Evolutionary conservation across 2,888 invertebrate genomes (phyloP).

Genomic region (Sympetrum striolatum): DNA sequence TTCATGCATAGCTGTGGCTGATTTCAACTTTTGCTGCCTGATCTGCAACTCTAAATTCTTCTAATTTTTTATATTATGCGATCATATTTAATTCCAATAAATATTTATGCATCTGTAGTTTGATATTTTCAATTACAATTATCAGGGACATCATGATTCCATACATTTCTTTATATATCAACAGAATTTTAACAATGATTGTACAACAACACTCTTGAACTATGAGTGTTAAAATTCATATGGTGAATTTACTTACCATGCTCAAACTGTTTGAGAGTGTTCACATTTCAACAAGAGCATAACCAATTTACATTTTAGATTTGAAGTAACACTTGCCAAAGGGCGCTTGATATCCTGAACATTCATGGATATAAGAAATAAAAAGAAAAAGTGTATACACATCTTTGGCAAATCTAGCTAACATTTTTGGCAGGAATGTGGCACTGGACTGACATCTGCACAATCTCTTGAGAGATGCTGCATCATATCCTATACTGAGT

Average conservation of each 20-base stretch:
- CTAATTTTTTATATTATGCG: not conserved
- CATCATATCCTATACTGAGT: not conserved
- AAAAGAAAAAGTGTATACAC: slow-evolving; percentile 30
- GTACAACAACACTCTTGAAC: slow-evolving; percentile 35
- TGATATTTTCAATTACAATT: not conserved
- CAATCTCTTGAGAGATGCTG: slow-evolving; percentile 24
- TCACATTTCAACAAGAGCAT: slow-evolving; percentile 23
- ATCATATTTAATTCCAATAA: not conserved
- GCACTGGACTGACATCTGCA: slow-evolving; percentile 40
- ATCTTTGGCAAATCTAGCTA: slow-evolving; percentile 42
- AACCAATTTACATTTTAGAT: slow-evolving; percentile 3
- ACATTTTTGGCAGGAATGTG: slow-evolving; percentile 40
- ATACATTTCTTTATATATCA: slow-evolving; percentile 31
- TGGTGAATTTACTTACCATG: not conserved
- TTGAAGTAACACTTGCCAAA: slow-evolving; percentile 17
- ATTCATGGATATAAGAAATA: slow-evolving; percentile 9
- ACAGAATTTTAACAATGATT: slow-evolving; percentile 39
- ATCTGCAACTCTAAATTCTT: slow-evolving; percentile 9
- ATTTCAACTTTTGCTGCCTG: not conserved
- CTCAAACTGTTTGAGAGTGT: slow-evolving; percentile 10
- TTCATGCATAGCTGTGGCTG: not conserved
- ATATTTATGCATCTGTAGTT: not conserved
- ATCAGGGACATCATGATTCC: not conserved
- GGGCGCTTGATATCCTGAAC: slow-evolving; percentile 30
- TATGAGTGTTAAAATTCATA: slow-evolving; percentile 32